Evolutionary conservation across 2,888 invertebrate species (phyloP).

Genomic region (Mesorhabditis spiculigera): DNA sequence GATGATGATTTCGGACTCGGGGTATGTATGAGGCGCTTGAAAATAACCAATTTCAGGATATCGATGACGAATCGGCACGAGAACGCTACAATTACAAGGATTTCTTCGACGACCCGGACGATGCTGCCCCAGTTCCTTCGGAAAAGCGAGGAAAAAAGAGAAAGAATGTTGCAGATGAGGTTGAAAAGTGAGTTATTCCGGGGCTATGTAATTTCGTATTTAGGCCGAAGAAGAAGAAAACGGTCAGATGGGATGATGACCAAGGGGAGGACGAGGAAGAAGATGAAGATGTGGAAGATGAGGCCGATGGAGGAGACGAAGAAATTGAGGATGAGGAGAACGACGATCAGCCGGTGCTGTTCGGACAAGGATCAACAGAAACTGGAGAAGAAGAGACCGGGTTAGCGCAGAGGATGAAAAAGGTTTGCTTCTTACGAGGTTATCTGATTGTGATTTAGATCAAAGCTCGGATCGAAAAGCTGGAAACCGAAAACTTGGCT

Average conservation of each 20-base stretch:
- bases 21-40: background rate
- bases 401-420: background rate
- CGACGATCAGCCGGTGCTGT: conserved; percentile 10
- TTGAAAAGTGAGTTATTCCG: background rate
- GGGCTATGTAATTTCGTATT: background rate
- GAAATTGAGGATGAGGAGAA: conserved; percentile 17
- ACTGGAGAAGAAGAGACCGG: conserved; percentile 14
- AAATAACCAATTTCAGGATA: background rate
- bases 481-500: conserved; percentile 66
- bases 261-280: conserved; percentile 17
- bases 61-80: conserved; percentile 3
- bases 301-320: conserved; percentile 19
- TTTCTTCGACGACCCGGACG: conserved; percentile 31
- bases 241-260: conserved; percentile 17
- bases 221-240: conserved; percentile 23
- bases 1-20: conserved; percentile 12
- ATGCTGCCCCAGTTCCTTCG: conserved; percentile 12
- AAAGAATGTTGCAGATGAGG: conserved; percentile 18
- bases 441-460: conserved; percentile 41
- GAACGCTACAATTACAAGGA: conserved; percentile 36
- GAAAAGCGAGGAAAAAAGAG: conserved; percentile 16
- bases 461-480: conserved; percentile 58
- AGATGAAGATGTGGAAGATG: conserved; percentile 15
- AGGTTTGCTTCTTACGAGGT: background rate
- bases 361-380: conserved; percentile 13